phyloP scores from a whole-genome alignment of 2,888 invertebrate genomes.

The Marasmarcha lunaedactyla region DNA sequence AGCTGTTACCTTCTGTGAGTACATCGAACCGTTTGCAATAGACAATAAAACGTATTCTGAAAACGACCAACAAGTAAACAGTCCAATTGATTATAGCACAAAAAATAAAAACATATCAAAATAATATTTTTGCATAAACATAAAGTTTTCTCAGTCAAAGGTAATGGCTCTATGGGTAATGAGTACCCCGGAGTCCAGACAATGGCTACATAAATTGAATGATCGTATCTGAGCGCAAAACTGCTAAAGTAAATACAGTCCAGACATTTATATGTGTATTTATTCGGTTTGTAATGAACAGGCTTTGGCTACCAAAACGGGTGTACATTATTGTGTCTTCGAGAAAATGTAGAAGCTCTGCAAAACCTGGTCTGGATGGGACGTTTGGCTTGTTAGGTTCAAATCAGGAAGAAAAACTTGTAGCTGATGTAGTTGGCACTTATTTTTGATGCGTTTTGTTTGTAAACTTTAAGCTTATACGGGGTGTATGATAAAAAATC shows the following conservation, averaged over 20 bases:
- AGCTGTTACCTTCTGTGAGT: no score
- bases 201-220: constrained; percentile 54
- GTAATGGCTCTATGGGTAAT: constrained; percentile 23
- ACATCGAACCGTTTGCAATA: no score
- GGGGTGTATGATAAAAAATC: no score
- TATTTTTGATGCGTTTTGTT: background rate
- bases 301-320: constrained; percentile 30
- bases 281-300: constrained; percentile 46
- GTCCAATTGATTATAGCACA: no score
- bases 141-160: background rate
- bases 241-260: constrained; percentile 40
- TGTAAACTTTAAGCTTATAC: no score
- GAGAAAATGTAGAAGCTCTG: constrained; percentile 2
- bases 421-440: constrained; percentile 4
- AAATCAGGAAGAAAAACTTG: constrained; percentile 1
- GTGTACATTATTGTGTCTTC: constrained; percentile 8
- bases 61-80: no score
- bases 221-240: constrained; percentile 44
- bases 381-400: background rate
- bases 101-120: no score
- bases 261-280: constrained; percentile 47
- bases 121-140: background rate
- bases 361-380: constrained; percentile 4
- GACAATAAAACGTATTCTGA: no score
- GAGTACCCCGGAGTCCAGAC: constrained; percentile 43